These are phyloP conservation scores for Drosophila peninsularis DNA, from an alignment of 2,888 invertebrate genomes.

Conservation along the genomic window DNA sequence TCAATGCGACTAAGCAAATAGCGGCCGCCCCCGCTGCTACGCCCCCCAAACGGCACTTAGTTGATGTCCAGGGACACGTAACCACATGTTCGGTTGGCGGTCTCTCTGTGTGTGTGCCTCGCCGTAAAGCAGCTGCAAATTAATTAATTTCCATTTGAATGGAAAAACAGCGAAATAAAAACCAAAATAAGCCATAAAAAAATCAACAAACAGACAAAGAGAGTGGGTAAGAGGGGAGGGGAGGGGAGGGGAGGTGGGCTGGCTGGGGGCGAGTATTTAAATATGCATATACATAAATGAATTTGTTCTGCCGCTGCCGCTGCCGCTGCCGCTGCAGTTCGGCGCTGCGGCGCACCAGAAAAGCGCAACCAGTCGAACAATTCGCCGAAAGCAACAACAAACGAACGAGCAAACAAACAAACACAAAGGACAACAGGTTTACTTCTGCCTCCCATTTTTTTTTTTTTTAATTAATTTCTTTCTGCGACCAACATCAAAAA, in stretches of 20 bases:
- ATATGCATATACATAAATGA: slow-evolving; percentile 48
- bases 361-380: slow-evolving; percentile 35
- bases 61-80: slow-evolving; percentile 13
- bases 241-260: background rate
- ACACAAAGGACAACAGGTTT: slow-evolving; percentile 46
- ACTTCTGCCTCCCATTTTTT: slow-evolving; percentile 6
- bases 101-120: background rate
- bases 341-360: slow-evolving; percentile 26
- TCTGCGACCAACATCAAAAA: slow-evolving; percentile 40
- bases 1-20: slow-evolving; percentile 44
- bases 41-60: background rate
- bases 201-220: slow-evolving; percentile 8
- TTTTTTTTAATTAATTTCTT: slow-evolving; percentile 53
- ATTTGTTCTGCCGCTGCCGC: slow-evolving; percentile 37
- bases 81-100: slow-evolving; percentile 6
- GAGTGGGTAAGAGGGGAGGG: background rate
- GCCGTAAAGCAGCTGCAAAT: slow-evolving; percentile 54
- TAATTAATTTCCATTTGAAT: slow-evolving; percentile 73
- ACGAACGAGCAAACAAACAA: slow-evolving; percentile 11
- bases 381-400: slow-evolving; percentile 12
- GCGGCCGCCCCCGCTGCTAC: background rate
- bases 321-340: slow-evolving; percentile 39
- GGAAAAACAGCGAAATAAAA: slow-evolving; percentile 44
- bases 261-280: slow-evolving; percentile 8
- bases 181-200: slow-evolving; percentile 20